These are phyloP conservation scores for Girardinichthys multiradiatus DNA, from an alignment of 2,113 vertebrate species.

Conservation along the genomic window DNA sequence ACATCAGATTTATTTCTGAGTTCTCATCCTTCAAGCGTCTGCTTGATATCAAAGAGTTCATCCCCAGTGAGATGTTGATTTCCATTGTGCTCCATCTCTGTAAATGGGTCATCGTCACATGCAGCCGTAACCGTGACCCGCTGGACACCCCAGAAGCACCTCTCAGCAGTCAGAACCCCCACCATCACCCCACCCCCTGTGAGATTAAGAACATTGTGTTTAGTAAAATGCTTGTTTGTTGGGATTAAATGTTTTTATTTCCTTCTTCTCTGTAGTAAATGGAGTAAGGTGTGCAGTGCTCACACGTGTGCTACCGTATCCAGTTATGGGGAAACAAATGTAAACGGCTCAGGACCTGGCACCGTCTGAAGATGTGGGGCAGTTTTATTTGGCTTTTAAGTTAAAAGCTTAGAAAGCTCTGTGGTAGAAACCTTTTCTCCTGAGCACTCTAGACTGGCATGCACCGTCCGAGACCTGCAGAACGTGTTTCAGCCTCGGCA, in stretches of 20 bases:
- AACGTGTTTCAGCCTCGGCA: conserved; percentile 6
- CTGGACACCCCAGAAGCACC: conserved; percentile 71
- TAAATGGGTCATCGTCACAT: not conserved
- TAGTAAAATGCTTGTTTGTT: conserved; percentile 39
- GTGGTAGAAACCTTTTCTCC: too few species aligned
- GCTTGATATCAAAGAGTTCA: not conserved
- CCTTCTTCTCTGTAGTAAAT: conserved; percentile 34
- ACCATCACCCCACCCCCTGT: conserved; percentile 17
- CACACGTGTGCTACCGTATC: conserved; percentile 36
- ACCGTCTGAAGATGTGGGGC: conserved; percentile 33
- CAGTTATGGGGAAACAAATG: conserved; percentile 32
- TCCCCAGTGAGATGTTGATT: not conserved
- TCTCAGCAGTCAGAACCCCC: conserved; percentile 46
- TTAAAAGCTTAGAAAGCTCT: not conserved
- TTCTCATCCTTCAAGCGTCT: too few species aligned
- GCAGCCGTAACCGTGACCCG: conserved; percentile 16
- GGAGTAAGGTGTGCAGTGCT: conserved; percentile 26
- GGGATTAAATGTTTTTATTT: not conserved
- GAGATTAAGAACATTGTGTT: conserved; percentile 67
- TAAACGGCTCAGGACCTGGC: conserved; percentile 18
- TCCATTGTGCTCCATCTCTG: not conserved
- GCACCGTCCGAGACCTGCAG: conserved; percentile 13
- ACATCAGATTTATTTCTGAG: not conserved
- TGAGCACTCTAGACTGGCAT: conserved; percentile 3
- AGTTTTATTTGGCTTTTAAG: not conserved